phyloP scores from a whole-genome alignment of 2,113 vertebrate species.

The Hippolais icterina region DNA sequence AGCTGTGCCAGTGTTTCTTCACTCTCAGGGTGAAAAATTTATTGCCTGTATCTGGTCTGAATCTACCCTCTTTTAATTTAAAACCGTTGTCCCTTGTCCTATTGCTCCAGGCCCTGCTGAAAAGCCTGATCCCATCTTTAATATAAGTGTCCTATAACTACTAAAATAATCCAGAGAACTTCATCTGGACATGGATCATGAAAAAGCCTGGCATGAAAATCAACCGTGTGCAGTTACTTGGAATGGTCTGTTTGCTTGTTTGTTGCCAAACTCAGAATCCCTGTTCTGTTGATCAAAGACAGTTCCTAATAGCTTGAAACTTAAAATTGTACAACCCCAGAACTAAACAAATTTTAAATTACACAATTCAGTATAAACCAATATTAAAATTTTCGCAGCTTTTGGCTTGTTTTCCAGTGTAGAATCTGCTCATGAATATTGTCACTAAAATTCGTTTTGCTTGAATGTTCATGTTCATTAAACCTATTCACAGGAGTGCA shows the following conservation, averaged over 20 bases:
- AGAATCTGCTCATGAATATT: not conserved
- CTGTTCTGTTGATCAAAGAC: not conserved
- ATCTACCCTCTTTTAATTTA: not conserved
- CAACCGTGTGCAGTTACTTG: not conserved
- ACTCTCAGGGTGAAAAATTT: not conserved
- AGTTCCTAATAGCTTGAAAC: not conserved
- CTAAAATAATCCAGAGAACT: not conserved
- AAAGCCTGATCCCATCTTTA: not conserved
- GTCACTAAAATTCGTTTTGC: not conserved
- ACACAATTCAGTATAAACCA: not conserved
- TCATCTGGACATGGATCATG: not conserved
- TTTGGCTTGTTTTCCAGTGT: not conserved
- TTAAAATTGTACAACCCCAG: not conserved
- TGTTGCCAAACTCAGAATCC: not conserved
- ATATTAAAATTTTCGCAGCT: not conserved
- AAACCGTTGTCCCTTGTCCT: not conserved
- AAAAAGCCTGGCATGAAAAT: not conserved
- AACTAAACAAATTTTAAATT: not conserved
- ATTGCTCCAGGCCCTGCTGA: not conserved
- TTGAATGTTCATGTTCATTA: not conserved
- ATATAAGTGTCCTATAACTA: not conserved
- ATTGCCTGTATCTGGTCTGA: not conserved
- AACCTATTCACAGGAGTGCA: not conserved
- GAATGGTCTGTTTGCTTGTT: not conserved
- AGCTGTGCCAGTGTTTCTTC: no score